Percentiles rank a stretch among this genome's conserved stretches.
Evolutionary conservation across 2,888 invertebrate genomes (phyloP).

Genomic region (Brenthis daphne): DNA sequence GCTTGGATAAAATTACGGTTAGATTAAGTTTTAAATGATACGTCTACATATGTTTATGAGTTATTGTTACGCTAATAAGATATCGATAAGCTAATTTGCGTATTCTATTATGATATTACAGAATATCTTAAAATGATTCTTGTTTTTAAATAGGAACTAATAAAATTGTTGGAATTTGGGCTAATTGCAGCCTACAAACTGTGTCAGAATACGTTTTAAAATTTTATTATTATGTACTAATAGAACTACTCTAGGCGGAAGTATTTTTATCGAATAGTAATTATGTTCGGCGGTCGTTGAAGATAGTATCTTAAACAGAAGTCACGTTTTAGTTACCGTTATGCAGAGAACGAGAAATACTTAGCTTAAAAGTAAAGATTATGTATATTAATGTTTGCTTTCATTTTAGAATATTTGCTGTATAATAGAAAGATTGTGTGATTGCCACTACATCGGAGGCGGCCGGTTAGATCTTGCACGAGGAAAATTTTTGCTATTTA

Average conservation of each 20-base stretch:
- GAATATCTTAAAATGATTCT: not conserved
- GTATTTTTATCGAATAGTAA: conserved; percentile 29
- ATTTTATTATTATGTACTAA: not conserved
- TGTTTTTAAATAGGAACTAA: conserved; percentile 7
- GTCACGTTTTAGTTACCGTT: conserved; percentile 48
- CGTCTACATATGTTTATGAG: too few species aligned
- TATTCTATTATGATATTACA: too few species aligned
- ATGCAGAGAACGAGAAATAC: conserved; percentile 32
- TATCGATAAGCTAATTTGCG: too few species aligned
- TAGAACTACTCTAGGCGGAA: conserved; percentile 1
- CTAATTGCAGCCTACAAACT: not conserved
- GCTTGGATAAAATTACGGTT: not conserved
- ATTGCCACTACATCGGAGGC: too few species aligned
- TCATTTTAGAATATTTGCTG: not conserved
- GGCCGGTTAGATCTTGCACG: too few species aligned
- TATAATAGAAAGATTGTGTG: too few species aligned
- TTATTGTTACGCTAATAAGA: too few species aligned
- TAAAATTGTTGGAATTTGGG: conserved; percentile 8
- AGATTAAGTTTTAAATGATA: not conserved
- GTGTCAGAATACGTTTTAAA: conserved; percentile 14
- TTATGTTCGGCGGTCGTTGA: conserved; percentile 29
- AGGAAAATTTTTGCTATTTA: too few species aligned
- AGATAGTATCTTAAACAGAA: conserved; percentile 45
- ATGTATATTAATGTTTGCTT: conserved; percentile 14
- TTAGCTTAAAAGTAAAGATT: not conserved